Percentiles rank a stretch among this genome's conserved stretches.
These are phyloP conservation scores for Xylota segnis DNA, from an alignment of 2,888 invertebrate genomes.

Conservation along the genomic window DNA sequence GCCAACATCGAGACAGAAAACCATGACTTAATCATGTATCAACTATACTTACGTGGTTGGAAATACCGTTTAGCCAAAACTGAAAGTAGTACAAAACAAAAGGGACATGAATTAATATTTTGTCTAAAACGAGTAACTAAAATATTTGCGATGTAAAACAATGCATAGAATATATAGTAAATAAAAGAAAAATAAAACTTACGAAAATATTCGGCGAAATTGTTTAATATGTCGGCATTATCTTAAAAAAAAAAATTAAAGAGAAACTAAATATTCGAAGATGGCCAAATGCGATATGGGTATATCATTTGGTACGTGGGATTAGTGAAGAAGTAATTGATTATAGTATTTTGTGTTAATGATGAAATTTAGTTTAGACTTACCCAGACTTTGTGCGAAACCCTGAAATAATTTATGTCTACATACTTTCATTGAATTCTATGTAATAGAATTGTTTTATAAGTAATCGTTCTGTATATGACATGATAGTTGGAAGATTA, in stretches of 20 bases:
- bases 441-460: background rate
- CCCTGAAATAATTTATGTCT: slow-evolving; percentile 42
- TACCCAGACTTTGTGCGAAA: slow-evolving; percentile 42
- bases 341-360: slow-evolving; percentile 29
- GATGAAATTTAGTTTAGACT: slow-evolving; percentile 45
- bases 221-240: slow-evolving; percentile 48
- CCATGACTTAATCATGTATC: slow-evolving; percentile 6
- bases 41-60: slow-evolving; percentile 68
- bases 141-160: background rate
- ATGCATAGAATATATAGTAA: slow-evolving; percentile 1
- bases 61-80: slow-evolving; percentile 70
- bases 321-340: slow-evolving; percentile 53
- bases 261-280: slow-evolving; percentile 39
- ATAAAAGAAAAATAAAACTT: slow-evolving; percentile 51
- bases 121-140: background rate
- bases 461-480: slow-evolving; percentile 1
- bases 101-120: slow-evolving; percentile 23
- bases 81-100: slow-evolving; percentile 71
- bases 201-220: slow-evolving; percentile 56
- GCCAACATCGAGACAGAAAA: slow-evolving; percentile 9
- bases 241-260: slow-evolving; percentile 56
- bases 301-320: slow-evolving; percentile 43
- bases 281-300: slow-evolving; percentile 25
- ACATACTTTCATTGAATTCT: slow-evolving; percentile 11
- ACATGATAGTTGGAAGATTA: background rate